Conservation (phyloP, 2,888 invertebrate species). For the Megaustenia siamemsis region DNA sequence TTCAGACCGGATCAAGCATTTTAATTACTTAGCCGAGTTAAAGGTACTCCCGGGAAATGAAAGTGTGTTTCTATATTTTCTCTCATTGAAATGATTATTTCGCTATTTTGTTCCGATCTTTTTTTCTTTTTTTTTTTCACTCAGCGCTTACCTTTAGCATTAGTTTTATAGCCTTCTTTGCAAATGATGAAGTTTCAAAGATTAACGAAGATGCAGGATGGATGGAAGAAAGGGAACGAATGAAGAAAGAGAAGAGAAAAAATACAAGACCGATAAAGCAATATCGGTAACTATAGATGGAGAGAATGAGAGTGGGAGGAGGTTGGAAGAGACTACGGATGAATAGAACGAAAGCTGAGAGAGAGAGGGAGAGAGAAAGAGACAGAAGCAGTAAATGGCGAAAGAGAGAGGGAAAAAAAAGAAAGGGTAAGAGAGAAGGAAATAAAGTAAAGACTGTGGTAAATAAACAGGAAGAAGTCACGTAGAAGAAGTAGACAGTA, state of each 20-base stretch:
- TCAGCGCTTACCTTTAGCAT: neutral
- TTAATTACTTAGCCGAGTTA: neutral
- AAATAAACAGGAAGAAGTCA: neutral
- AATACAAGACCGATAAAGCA: no score
- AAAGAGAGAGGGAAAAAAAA: no score
- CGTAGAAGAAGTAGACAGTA: neutral
- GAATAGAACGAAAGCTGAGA: no score
- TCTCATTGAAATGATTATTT: neutral
- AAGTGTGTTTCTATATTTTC: neutral
- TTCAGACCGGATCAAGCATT: neutral
- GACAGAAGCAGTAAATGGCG: no score
- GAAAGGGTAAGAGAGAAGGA: slow-evolving; percentile 48
- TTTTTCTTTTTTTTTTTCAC: neutral
- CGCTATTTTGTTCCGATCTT: neutral
- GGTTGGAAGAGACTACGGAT: neutral
- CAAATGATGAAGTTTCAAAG: no score
- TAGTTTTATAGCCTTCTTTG: neutral
- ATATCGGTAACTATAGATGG: no score
- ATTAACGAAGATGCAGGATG: no score
- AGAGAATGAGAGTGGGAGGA: slow-evolving; percentile 28
- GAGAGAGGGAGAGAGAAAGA: no score
- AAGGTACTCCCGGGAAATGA: neutral
- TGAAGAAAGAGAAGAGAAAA: neutral
- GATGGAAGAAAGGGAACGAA: slow-evolving; percentile 4
- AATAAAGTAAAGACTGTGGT: neutral